phyloP scores from a whole-genome alignment of 2,888 invertebrate genomes.

The Teinopalpus imperialis region DNA sequence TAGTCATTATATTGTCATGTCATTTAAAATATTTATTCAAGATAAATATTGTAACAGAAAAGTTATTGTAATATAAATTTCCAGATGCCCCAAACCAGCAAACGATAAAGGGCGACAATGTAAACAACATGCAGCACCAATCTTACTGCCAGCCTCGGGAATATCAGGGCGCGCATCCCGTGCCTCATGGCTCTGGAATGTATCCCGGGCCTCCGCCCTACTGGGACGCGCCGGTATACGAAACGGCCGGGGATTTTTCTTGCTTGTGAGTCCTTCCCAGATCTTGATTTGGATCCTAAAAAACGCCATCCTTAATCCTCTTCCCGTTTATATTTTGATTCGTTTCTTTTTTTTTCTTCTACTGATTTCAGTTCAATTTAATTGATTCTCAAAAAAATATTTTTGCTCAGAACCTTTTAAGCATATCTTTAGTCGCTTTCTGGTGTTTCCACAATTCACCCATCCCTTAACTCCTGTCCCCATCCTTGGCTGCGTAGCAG shows the following conservation, averaged over 20 bases:
- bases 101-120: conserved; percentile 76
- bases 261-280: conserved; percentile 78
- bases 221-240: conserved; percentile 73
- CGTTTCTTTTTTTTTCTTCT: conserved; percentile 25
- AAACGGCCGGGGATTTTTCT: conserved; percentile 76
- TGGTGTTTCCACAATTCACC: conserved; percentile 29
- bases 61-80: conserved; percentile 48
- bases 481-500: conserved; percentile 74
- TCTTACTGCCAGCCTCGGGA: conserved; percentile 66
- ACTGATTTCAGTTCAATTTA: conserved; percentile 14
- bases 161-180: conserved; percentile 56
- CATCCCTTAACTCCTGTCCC: conserved; percentile 29
- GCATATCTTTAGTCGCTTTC: conserved; percentile 25
- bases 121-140: conserved; percentile 76
- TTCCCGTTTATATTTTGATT: neutral
- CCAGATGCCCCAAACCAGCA: conserved; percentile 72
- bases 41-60: conserved; percentile 10
- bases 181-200: conserved; percentile 53
- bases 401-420: conserved; percentile 21
- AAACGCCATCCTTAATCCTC: conserved; percentile 36
- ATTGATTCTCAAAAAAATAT: no score
- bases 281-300: conserved; percentile 55
- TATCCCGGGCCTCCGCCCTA: conserved; percentile 58
- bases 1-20: no score
- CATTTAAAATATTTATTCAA: no score